Base-by-base conservation (phyloP, 2,888 invertebrate genomes). In the Agrilus mali region DNA sequence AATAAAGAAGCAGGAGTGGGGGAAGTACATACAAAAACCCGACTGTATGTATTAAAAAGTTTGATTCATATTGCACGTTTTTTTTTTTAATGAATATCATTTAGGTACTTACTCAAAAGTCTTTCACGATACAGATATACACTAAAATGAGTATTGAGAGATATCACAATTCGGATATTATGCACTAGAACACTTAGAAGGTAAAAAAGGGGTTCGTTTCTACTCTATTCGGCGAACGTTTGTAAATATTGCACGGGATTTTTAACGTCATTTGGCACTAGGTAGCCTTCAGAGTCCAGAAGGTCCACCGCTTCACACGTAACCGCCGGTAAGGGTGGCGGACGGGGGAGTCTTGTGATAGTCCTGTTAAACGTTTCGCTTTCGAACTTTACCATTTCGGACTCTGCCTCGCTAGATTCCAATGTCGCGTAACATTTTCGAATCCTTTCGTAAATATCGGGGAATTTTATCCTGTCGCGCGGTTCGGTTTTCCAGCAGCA, bases 401-500 rank as follows among this genome's bases (percentile, higher is more conserved):
- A 34, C 7, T 12, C 17, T 3, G 22, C 27, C 4, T 40, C 33
- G 15, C 16, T 4, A n/a, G n/a, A 22, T 22, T 46, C 38, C 2
- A 14, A 32, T 22, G 14, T 20, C 7, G 46, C 42, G 38, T 49
- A 50, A 1, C 45, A 64, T 33, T 72, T 72, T 46, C 77, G 75
- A 44, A 84, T 64, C 54, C 75, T 77, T 31, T 74, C 73, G 60
- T 77, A 74, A 52, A 87, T 81, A 50, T 81, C 79, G 17, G 75
- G 66, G 59, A 90, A 89, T 14, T 72, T 75, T 37, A 82, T 74
- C 40, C 90, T 72, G 53, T 88, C 83, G 42, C 78, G 74, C 0
- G 89, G 84, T 54, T 89, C 87, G 0, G 80, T 76, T 57, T 82
- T 78, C 87, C 87, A 88, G 55, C 87, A 87, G 12, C 77, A 76